These are phyloP conservation scores for Zenarchopterus dispar DNA, from an alignment of 2,797 vertebrate species.

Conservation along the genomic window DNA sequence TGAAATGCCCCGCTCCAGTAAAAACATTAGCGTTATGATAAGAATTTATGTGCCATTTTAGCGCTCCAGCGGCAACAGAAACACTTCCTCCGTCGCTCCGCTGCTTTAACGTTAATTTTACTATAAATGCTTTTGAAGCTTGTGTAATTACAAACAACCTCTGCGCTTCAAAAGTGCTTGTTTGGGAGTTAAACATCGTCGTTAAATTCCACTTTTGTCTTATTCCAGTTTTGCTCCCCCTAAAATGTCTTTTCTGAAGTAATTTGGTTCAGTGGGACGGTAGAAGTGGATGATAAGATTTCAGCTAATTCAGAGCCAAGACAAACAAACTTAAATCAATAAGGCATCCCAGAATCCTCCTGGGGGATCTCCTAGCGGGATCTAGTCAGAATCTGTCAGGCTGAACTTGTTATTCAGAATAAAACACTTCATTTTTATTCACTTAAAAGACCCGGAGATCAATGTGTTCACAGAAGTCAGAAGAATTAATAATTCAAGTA, in stretches of 20 bases:
- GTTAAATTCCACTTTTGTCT: no score
- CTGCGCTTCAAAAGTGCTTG: no score
- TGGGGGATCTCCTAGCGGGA: neutral
- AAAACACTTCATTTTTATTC: neutral
- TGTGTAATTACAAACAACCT: no score
- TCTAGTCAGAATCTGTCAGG: neutral
- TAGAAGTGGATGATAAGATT: neutral
- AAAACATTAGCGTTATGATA: constrained; percentile 72
- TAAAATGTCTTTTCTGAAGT: no score
- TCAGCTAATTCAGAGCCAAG: neutral
- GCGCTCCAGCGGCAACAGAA: constrained; percentile 23
- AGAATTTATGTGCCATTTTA: no score
- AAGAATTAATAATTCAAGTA: neutral
- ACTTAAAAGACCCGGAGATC: no score
- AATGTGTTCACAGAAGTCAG: neutral
- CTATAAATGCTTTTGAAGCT: no score
- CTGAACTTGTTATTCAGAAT: neutral
- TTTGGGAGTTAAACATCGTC: no score
- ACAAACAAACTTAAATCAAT: constrained; percentile 3
- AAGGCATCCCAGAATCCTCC: neutral
- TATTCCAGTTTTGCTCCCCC: neutral
- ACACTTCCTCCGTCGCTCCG: no score
- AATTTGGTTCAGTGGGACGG: neutral
- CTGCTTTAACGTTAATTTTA: no score
- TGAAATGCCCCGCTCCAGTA: constrained; percentile 59